Base-by-base conservation (phyloP, 2,888 invertebrate genomes). In the Rhogogaster chlorosoma region DNA sequence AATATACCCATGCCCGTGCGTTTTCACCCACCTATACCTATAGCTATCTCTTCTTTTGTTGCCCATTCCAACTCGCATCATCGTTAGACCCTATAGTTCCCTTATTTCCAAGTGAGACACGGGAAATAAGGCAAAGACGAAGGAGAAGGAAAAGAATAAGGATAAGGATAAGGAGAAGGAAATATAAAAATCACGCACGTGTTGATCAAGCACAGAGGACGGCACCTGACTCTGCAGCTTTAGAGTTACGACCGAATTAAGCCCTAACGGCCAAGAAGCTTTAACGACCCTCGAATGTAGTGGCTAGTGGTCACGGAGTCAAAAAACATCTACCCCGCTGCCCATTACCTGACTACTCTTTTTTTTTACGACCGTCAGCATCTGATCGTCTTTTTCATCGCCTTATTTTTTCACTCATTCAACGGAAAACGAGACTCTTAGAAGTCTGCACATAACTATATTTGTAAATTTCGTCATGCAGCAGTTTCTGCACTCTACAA, bases 141-240 rank as follows among this genome's bases (percentile, higher is more conserved):
- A 12, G 45, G 15, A 45, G 15, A 49, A 49, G 49, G 49, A 6
- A n/a, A 18, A 49, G 49, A 18, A 49, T 5, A n/a, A 49, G 18
- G 53, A 7, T 1, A n/a, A 53, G n/a, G n/a, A n/a, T 5, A 61
- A 61, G 26, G 0, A 67, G 15, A 18, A 32, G 67, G 10, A 32
- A 12, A 67, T 67, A 26, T 67, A 32, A 67, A 67, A 67, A 67
- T 67, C 32, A 67, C 18, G 67, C 32, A 67, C 61, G 61, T 12
- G 61, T 61, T 61, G 61, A 61, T 61, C 61, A 26, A 61, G 61
- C 10, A 26, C 26, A 61, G 10, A 61, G 61, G 61, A 61, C 26
- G 61, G 61, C 61, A 61, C 61, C 61, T 61, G 67, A 67, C 67
- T 67, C 67, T 26, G 67, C 67, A 67, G 32, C 32, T 67, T 67